These are phyloP conservation scores for Buphagus erythrorhynchus DNA, from an alignment of 2,797 vertebrate species.

Conservation along the genomic window DNA sequence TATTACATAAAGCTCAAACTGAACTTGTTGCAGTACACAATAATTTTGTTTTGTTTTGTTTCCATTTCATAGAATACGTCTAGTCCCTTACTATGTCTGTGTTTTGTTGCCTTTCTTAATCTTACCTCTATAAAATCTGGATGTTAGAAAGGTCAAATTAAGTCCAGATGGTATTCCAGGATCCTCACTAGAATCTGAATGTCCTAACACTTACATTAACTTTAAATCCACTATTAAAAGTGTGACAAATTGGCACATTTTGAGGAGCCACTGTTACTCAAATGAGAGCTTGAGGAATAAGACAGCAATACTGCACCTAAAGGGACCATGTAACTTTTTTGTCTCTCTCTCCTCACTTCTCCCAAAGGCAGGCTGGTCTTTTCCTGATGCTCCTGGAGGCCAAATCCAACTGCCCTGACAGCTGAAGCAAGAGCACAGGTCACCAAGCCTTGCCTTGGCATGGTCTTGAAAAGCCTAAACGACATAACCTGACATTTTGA, in stretches of 20 bases:
- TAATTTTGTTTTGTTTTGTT: neutral
- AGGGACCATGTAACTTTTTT: neutral
- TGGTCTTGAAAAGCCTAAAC: neutral
- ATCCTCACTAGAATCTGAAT: neutral
- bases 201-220: neutral
- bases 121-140: neutral
- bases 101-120: neutral
- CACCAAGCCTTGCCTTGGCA: fast-evolving
- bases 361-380: neutral
- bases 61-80: neutral
- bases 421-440: neutral
- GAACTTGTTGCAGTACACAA: neutral
- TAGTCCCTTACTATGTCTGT: neutral
- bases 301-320: neutral
- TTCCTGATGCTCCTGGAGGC: neutral
- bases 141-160: neutral
- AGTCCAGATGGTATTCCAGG: neutral
- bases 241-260: fast-evolving
- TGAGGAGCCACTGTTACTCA: neutral
- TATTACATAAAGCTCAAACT: neutral
- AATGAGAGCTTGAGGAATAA: neutral
- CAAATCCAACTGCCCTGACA: neutral
- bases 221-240: neutral
- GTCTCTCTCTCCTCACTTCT: neutral
- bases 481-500: neutral